Conservation (phyloP, 2,113 vertebrate species). For the Cynocephalus volans region DNA sequence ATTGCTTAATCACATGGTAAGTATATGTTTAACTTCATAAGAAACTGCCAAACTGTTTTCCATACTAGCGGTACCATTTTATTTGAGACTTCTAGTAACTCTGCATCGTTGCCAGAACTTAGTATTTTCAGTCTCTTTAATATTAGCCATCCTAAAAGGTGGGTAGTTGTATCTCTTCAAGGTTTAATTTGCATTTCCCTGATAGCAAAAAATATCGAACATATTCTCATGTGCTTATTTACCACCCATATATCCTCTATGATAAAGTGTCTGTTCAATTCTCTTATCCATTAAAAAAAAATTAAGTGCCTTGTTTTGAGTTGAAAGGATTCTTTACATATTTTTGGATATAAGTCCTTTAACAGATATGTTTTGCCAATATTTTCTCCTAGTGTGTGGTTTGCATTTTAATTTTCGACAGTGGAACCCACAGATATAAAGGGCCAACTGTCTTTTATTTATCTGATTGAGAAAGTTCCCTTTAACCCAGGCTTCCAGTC, state of each 20-base stretch:
- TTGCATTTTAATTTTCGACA: neutral
- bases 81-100: neutral
- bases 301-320: neutral
- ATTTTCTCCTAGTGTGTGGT: neutral
- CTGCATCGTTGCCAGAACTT: neutral
- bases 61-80: neutral
- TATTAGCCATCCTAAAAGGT: neutral
- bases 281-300: neutral
- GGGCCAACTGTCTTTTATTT: neutral
- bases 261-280: neutral
- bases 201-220: neutral
- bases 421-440: too few species aligned
- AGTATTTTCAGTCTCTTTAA: neutral
- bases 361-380: neutral
- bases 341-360: slow-evolving; percentile 9
- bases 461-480: neutral
- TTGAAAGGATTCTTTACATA: neutral
- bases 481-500: neutral
- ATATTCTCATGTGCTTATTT: slow-evolving; percentile 27
- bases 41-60: neutral
- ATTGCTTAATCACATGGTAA: neutral
- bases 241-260: neutral
- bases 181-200: slow-evolving; percentile 11
- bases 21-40: neutral
- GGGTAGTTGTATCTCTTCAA: neutral